Conservation (phyloP, 2,888 invertebrate genomes). For the Saturnia pavonia region DNA sequence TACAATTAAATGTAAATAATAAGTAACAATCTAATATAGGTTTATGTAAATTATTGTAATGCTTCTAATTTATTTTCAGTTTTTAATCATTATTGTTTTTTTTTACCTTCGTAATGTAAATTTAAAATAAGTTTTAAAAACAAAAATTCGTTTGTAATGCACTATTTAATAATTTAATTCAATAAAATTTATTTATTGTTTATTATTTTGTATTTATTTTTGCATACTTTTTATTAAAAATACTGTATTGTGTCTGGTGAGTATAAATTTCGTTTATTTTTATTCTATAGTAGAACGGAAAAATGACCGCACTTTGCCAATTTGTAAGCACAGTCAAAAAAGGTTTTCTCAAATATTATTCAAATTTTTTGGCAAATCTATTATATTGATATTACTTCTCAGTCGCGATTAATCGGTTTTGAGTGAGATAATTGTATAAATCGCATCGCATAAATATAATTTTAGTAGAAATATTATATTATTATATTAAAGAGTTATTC, state of each 20-base stretch:
- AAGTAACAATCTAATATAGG: conserved; percentile 26
- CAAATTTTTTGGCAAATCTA: too few species aligned
- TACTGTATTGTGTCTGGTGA: not conserved
- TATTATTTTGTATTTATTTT: conserved; percentile 35
- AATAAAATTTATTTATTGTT: conserved; percentile 78
- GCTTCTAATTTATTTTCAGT: conserved; percentile 59
- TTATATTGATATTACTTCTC: too few species aligned
- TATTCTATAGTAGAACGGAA: too few species aligned
- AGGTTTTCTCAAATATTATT: too few species aligned
- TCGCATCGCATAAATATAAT: too few species aligned
- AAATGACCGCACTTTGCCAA: too few species aligned
- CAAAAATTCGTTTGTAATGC: conserved; percentile 48
- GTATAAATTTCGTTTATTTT: not conserved
- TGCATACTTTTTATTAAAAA: not conserved
- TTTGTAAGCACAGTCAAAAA: too few species aligned
- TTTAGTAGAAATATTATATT: too few species aligned
- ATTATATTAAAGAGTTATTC: too few species aligned
- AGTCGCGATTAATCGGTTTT: too few species aligned
- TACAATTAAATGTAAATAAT: conserved; percentile 23
- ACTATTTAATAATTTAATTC: conserved; percentile 71
- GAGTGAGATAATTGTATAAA: too few species aligned
- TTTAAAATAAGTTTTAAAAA: conserved; percentile 31
- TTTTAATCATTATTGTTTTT: conserved; percentile 33
- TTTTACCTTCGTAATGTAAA: conserved; percentile 30
- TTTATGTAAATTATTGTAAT: conserved; percentile 42